Evolutionary conservation across 2,888 invertebrate species (phyloP), one percentile per base, ranked within the genome.

Genomic region (Ophion ellenae): DNA sequence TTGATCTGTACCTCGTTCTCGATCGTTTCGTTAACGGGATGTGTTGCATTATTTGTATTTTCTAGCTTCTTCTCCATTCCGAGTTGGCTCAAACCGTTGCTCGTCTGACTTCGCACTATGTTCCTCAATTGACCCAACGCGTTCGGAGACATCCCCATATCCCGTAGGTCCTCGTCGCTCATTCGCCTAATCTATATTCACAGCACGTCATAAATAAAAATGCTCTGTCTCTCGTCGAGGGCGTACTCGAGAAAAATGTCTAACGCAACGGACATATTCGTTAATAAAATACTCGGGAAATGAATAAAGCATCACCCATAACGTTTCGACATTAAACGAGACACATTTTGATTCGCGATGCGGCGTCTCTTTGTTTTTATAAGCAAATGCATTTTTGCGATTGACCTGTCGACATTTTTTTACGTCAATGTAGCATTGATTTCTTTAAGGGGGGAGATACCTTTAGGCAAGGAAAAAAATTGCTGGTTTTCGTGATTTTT

Each of bases 121-220:
- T 95, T 95, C 82, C 96, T 94, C 88, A 96, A 94, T 90, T 95
- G 95, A 64, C 95, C 95, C 83, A 95, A 94, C 61, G 95, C 95
- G 87, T 94, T 95, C 69, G 91, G 91, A 71, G 94, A 92, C 86
- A 95, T 90, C 63, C 94, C 95, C 87, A 95, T 92, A 85, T 96
- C 96, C 84, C 96, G 95, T 89, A 96, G 93, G 92, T 96, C 95
- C 88, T 96, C 96, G 86, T 96, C 96, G 79, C 95, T 95, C 92
- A 96, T 95, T 91, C 95, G 95, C 89, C 95, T 95, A 90, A 96
- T 95, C 96, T 96, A 94, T 84, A 89, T 84, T 86, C 69, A 67
- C 78, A 86, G 85, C 83, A 80, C 66, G 69, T 71, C 75, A 80
- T 67, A 45, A 80, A 79, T 73, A 85, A 80, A 80, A 45, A 69